Conservation (phyloP, 2,797 vertebrate genomes). For the Odontamblyopus lacepedii region DNA sequence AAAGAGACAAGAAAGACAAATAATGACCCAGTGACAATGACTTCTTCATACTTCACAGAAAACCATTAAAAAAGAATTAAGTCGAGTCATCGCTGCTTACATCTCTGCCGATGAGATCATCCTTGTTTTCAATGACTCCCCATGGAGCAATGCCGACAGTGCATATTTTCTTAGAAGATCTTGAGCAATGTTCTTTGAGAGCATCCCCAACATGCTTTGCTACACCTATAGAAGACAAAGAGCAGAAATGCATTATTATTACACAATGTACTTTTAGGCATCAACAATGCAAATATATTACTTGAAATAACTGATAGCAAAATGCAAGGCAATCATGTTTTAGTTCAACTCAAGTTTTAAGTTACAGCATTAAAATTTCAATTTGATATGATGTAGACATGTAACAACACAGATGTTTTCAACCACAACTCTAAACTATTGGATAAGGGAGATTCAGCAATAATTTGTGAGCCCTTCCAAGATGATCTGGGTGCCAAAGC, state of each 20-base stretch:
- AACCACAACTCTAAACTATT: conserved; percentile 47
- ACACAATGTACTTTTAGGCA: not conserved
- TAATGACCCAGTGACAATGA: not conserved
- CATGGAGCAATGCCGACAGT: conserved; percentile 96
- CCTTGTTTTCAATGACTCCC: conserved; percentile 98
- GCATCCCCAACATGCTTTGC: conserved; percentile 98
- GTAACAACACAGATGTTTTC: conserved; percentile 28
- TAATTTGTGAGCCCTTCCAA: conserved; percentile 53
- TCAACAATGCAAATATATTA: not conserved
- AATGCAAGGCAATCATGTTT: not conserved
- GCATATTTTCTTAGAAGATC: conserved; percentile 97
- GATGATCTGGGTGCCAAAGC: conserved; percentile 44
- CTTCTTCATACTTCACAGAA: not conserved
- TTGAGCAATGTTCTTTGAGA: conserved; percentile 93
- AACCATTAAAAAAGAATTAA: not conserved
- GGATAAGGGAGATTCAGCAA: conserved; percentile 48
- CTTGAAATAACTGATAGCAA: not conserved
- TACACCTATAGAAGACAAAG: conserved; percentile 76
- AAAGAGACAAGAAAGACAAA: not conserved
- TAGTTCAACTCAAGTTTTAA: not conserved
- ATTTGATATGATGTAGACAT: conserved; percentile 9
- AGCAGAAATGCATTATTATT: not conserved
- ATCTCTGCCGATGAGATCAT: conserved; percentile 96
- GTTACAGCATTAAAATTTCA: conserved; percentile 5
- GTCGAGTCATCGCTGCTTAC: conserved; percentile 75